phyloP scores from a whole-genome alignment of 2,888 invertebrate species.

The Saturnia japonica region DNA sequence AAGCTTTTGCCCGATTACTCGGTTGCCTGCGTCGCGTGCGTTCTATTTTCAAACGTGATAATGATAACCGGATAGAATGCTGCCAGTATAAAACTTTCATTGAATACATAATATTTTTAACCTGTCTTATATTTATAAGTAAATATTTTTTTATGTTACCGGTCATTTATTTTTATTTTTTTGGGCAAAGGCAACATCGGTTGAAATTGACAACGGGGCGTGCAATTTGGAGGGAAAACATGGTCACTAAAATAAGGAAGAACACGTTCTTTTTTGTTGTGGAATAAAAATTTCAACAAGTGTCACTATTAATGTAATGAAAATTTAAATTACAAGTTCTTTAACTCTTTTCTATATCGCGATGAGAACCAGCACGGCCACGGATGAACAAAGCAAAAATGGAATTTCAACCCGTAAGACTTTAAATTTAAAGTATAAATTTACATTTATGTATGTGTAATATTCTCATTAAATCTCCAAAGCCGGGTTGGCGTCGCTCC shows the following conservation, averaged over 20 bases:
- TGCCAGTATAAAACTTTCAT: constrained; percentile 33
- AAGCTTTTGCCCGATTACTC: constrained; percentile 80
- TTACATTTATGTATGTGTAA: constrained; percentile 4
- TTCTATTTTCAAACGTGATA: constrained; percentile 80
- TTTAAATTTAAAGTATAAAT: not conserved
- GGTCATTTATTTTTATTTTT: not conserved
- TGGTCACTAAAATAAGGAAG: too few species aligned
- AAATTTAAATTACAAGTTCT: not conserved
- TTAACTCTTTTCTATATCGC: not conserved
- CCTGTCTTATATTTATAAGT: not conserved
- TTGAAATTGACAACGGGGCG: not conserved
- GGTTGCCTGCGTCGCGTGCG: constrained; percentile 77
- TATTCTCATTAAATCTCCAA: constrained; percentile 15
- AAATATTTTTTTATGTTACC: not conserved
- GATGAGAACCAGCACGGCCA: not conserved
- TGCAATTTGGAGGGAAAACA: not conserved
- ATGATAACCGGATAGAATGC: constrained; percentile 73
- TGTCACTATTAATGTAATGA: not conserved
- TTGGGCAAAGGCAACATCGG: not conserved
- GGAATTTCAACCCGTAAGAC: not conserved
- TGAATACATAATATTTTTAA: not conserved
- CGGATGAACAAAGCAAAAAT: not conserved
- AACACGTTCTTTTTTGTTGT: too few species aligned
- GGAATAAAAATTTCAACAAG: too few species aligned
- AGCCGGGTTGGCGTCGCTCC: constrained; percentile 29